phyloP scores from a whole-genome alignment of 2,113 vertebrate species.

The Passerina amoena region DNA sequence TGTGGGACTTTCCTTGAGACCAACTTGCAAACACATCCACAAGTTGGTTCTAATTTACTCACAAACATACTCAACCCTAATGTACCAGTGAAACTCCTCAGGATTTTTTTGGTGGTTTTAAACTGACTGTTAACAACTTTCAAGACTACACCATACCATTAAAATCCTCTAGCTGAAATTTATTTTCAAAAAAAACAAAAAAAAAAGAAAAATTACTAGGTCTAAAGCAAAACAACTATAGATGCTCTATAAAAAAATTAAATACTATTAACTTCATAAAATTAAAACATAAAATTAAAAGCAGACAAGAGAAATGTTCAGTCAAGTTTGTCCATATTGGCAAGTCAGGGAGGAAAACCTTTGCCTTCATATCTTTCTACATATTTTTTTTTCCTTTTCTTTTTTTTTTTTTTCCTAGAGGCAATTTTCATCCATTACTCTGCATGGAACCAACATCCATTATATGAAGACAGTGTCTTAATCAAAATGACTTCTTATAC shows the following conservation, averaged over 20 bases:
- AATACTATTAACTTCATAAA: not conserved
- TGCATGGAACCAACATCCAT: conserved; percentile 53
- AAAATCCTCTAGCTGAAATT: not conserved
- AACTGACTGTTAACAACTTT: not conserved
- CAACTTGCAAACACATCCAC: not conserved
- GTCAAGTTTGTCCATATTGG: not conserved
- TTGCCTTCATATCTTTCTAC: not conserved
- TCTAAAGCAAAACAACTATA: not conserved
- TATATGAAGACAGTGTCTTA: conserved; percentile 41
- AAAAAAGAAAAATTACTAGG: not conserved
- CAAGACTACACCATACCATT: not conserved
- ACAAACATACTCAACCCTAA: not conserved
- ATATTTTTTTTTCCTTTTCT: not conserved
- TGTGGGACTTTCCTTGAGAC: not conserved
- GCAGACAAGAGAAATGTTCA: not conserved
- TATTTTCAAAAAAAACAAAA: not conserved
- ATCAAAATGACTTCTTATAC: conserved; percentile 67
- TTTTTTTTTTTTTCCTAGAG: conserved; percentile 2
- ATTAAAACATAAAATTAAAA: not conserved
- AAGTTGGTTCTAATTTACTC: not conserved
- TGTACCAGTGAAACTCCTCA: not conserved
- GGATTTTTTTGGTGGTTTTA: not conserved
- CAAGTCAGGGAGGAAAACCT: not conserved
- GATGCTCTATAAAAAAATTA: not conserved
- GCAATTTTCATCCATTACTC: conserved; percentile 42